These are phyloP conservation scores for Lucilia cuprina DNA, from an alignment of 1,140 invertebrate species.

Conservation along the genomic window DNA sequence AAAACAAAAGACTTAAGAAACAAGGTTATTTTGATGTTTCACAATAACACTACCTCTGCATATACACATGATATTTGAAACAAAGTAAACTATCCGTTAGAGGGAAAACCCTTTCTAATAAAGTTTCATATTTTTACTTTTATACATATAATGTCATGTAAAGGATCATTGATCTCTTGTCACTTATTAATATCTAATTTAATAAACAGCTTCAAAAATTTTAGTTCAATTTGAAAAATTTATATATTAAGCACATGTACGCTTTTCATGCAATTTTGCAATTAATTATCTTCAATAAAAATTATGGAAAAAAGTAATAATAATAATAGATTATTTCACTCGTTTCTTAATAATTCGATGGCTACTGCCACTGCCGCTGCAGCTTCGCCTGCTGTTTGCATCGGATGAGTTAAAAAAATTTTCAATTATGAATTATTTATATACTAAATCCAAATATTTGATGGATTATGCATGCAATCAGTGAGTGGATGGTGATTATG, in stretches of 20 bases:
- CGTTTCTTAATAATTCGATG: neutral
- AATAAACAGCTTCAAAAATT: neutral
- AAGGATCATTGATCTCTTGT: neutral
- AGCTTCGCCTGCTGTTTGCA: neutral
- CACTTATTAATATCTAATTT: neutral
- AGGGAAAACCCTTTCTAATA: no score
- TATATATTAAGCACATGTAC: neutral
- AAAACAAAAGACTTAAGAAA: no score
- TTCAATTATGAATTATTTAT: conserved; percentile 15
- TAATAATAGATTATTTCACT: conserved; percentile 7
- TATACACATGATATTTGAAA: no score
- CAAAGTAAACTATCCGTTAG: no score
- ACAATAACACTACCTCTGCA: no score
- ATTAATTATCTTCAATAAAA: conserved; percentile 21
- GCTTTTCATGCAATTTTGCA: conserved; percentile 24
- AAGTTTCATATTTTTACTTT: no score
- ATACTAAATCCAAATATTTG: conserved; percentile 9
- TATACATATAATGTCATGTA: no score
- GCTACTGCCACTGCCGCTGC: neutral
- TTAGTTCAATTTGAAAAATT: no score
- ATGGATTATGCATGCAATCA: conserved; percentile 14
- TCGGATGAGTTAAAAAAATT: neutral
- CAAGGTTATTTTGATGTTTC: no score
- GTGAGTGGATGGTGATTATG: neutral
- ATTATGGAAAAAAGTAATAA: neutral